These are phyloP conservation scores for Aleiodes alternator DNA, from an alignment of 2,888 invertebrate genomes.

Conservation along the genomic window DNA sequence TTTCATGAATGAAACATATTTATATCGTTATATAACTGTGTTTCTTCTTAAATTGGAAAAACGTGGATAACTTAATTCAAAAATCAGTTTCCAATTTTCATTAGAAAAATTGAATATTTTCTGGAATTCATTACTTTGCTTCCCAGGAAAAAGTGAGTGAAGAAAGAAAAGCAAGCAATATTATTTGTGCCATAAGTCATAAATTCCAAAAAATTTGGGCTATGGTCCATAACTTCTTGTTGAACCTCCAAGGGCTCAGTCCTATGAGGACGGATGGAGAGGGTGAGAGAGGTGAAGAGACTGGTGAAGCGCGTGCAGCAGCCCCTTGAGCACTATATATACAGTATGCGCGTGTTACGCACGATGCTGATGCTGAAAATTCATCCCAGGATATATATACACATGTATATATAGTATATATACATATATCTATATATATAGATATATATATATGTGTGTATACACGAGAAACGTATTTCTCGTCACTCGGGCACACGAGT, in stretches of 20 bases:
- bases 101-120: too few relatives aligned
- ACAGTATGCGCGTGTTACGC: conserved; percentile 37
- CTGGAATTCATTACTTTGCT: too few relatives aligned
- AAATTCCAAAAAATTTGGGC: background rate
- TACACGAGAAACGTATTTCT: conserved; percentile 39
- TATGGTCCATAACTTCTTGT: conserved; percentile 21
- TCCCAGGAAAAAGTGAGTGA: too few relatives aligned
- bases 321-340: conserved; percentile 24
- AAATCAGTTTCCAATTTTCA: too few relatives aligned
- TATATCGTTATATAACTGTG: too few relatives aligned
- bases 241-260: background rate
- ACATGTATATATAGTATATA: background rate
- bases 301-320: conserved; percentile 38
- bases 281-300: conserved; percentile 22
- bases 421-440: background rate
- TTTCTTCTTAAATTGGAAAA: too few relatives aligned
- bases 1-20: too few relatives aligned
- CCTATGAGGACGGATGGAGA: background rate
- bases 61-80: too few relatives aligned
- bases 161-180: too few relatives aligned
- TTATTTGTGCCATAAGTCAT: too few relatives aligned
- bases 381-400: conserved; percentile 16
- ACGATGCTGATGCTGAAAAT: conserved; percentile 40
- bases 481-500: conserved; percentile 52
- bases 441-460: background rate